These are phyloP conservation scores for Zhengitettix transpicula DNA, from an alignment of 2,888 invertebrate genomes.

Conservation along the genomic window DNA sequence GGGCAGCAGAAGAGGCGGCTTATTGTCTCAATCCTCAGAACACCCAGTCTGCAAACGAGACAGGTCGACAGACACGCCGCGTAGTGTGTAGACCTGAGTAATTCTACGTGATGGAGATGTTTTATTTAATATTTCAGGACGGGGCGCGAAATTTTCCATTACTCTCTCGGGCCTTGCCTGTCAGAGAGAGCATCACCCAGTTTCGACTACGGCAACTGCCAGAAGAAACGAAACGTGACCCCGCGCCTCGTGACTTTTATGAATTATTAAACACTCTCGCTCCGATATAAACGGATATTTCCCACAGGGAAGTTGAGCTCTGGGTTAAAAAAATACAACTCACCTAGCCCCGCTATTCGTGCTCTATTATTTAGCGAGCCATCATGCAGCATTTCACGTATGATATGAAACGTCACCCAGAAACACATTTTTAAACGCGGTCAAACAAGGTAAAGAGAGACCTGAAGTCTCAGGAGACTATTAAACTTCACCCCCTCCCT, in stretches of 20 bases:
- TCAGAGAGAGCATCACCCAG: not conserved
- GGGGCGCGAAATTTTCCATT: not conserved
- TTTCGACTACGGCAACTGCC: not conserved
- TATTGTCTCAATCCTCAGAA: not conserved
- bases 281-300: not conserved
- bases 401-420: constrained; percentile 4
- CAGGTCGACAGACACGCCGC: not conserved
- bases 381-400: constrained; percentile 1
- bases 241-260: not conserved
- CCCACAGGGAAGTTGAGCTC: not conserved
- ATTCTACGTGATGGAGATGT: not conserved
- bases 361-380: not conserved
- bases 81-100: not conserved
- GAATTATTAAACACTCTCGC: not conserved
- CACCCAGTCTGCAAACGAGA: not conserved
- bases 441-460: not conserved
- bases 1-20: not conserved
- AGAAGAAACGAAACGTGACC: not conserved
- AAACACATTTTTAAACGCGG: not conserved
- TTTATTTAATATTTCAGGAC: constrained; percentile 6
- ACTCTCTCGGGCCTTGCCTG: not conserved
- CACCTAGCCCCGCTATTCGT: not conserved
- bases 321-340: not conserved
- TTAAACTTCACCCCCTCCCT: not conserved
- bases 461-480: not conserved